These are phyloP conservation scores for Carcharodon carcharias DNA, from an alignment of 2,797 vertebrate genomes.

Conservation along the genomic window DNA sequence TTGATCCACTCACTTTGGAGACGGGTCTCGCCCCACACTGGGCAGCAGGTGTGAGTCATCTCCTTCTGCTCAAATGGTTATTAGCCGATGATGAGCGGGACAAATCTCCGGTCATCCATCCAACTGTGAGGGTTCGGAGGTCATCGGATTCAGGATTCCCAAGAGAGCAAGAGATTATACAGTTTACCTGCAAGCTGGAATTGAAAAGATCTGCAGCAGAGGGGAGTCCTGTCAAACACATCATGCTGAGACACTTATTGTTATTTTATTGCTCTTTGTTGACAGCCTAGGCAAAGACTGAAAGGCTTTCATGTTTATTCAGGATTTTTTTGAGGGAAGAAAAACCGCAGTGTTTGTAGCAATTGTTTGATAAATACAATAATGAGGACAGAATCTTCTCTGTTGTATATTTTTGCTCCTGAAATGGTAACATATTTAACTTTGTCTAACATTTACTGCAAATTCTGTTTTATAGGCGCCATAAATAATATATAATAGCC, in stretches of 20 bases:
- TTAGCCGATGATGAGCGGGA: slow-evolving; percentile 75
- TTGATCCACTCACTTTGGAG: slow-evolving; percentile 14
- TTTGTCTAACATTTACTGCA: slow-evolving; percentile 70
- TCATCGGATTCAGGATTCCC: slow-evolving; percentile 62
- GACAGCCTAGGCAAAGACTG: slow-evolving; percentile 71
- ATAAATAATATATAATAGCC: slow-evolving; percentile 75
- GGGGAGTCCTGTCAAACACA: slow-evolving; percentile 62
- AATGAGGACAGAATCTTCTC: slow-evolving; percentile 71
- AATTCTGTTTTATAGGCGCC: slow-evolving; percentile 75
- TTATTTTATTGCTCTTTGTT: slow-evolving; percentile 74
- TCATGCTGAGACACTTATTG: slow-evolving; percentile 76
- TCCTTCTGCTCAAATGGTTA: slow-evolving; percentile 70
- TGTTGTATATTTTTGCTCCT: slow-evolving; percentile 67
- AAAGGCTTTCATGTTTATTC: slow-evolving; percentile 72
- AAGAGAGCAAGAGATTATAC: slow-evolving; percentile 60
- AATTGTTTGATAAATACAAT: slow-evolving; percentile 72
- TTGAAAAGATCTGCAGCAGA: slow-evolving; percentile 48
- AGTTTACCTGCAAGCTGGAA: slow-evolving; percentile 49
- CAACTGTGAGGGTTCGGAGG: slow-evolving; percentile 68
- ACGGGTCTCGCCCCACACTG: slow-evolving; percentile 46
- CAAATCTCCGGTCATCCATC: slow-evolving; percentile 70
- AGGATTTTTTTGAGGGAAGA: slow-evolving; percentile 66
- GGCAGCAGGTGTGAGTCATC: slow-evolving; percentile 79
- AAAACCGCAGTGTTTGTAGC: slow-evolving; percentile 57
- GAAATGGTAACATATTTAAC: slow-evolving; percentile 58